Base-by-base conservation (phyloP, 2,888 invertebrate genomes). In the Agrypnus murinus region DNA sequence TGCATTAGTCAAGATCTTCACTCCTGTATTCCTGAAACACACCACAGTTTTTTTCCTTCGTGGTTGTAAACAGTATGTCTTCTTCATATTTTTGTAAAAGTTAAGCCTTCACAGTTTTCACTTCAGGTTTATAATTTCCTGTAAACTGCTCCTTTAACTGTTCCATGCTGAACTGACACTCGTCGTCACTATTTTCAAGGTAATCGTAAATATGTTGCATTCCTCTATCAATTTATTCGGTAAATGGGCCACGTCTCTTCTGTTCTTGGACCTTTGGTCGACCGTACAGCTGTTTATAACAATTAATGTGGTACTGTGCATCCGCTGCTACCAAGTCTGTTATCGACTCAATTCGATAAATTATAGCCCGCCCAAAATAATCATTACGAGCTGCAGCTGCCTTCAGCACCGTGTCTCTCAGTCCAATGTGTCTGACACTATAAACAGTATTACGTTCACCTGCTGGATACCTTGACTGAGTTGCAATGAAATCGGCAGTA, bases 1-100 rank as follows among this genome's bases (percentile, higher is more conserved):
- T 12, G 57, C 15, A 9, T 57, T 12, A 19, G n/a, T n/a, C n/a
- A n/a, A n/a, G 6, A 62, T 17, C 17, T 62, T 62, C 31, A 32
- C 46, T 9, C 62, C 14, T 17, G 34, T 46, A 32, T 32, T 48
- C 7, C 2, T 12, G 34, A 62, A 62, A 12, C 34, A 45, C 14
- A 62, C 34, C 9, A 31, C 43, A 14, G 12, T 7, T 14, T 7
- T 43, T 43, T 43, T 5, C 5, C 3, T 3, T 25, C n/a, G n/a
- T 25, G 5, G 3, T 58, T 38, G 25, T 40, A 0, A 15, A 10
- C 19, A 19, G 1, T 14, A n/a, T 58, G 12, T 58, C 58, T 7
- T 40, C 40, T 8, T n/a, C 58, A 40, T 40, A 58, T 17, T 58
- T 58, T 40, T 40, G 1, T n/a, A 58, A 40, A 8, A 58, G 14